Base-by-base conservation (phyloP, 2,113 vertebrate genomes). In the Alosa alosa region DNA sequence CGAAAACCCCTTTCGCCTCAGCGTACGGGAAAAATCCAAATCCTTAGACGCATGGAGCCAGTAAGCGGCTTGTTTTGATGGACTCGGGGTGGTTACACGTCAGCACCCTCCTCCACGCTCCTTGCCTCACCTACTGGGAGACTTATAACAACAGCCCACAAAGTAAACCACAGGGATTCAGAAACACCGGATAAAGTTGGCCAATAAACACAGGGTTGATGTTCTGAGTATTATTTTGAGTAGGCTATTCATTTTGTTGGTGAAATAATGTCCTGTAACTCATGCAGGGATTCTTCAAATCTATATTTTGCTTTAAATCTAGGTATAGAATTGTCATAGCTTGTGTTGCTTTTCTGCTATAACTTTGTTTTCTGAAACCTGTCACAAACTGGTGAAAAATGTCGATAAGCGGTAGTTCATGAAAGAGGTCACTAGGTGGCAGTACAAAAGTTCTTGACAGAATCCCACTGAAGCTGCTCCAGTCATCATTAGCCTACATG, bases 1-100 rank as follows among this genome's bases (percentile, higher is more conserved):
- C 13, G 72, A 78, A 72, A 78, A 60, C 55, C 72, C 72, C 36
- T 4, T 78, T 78, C 31, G 3, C 72, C 31, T 78, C 72, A 6
- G 36, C 72, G 36, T 15, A 78, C 31, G 72, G 72, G 72, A 78
- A 78, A 78, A 78, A 39, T 78, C 72, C 72, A 78, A 78, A 78
- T 36, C 4, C 36, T 36, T 78, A 36, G 13, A 39, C 31, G 55
- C 64, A 36, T 10, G n/a, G n/a, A 25, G 25, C 64, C 22, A 31
- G 64, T 25, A 7, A n/a, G 31, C n/a, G 64, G 64, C 72, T 78
- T 78, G 31, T 36, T 39, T 13, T 39, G 13, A 17, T 15, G 36
- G 72, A 39, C 36, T 1, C 72, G 15, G 64, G 22, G 64, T 68
- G 64, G 64, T 3, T 31, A 68, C 64, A 78, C 72, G 13, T 78